A percentile compares a stretch with the other conserved stretches of the same genome.
phyloP scores from a whole-genome alignment of 2,888 invertebrate species.

The Cataglyphis albicans region DNA sequence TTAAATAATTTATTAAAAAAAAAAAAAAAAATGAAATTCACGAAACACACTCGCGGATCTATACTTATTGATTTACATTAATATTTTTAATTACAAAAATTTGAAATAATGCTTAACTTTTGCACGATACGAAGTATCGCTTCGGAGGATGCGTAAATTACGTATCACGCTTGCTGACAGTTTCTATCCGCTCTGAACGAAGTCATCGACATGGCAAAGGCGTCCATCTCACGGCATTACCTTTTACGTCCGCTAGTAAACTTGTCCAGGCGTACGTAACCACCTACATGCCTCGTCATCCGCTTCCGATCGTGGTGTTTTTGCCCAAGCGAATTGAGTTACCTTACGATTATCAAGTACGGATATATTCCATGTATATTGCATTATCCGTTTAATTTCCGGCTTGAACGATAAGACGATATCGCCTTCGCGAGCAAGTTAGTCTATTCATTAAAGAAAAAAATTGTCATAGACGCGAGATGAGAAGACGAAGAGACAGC shows the following conservation, averaged over 20 bases:
- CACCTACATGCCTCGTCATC: slow-evolving; percentile 49
- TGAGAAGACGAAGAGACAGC: slow-evolving; percentile 13
- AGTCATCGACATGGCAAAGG: slow-evolving; percentile 41
- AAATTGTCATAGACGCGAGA: slow-evolving; percentile 19
- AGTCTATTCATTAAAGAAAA: slow-evolving; percentile 9
- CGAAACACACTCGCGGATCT: not conserved
- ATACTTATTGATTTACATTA: not conserved
- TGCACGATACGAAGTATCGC: not conserved
- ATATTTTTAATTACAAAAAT: not conserved
- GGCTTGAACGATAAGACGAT: slow-evolving; percentile 43
- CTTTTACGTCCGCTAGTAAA: slow-evolving; percentile 45
- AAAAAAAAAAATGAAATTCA: not conserved
- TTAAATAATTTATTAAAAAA: not conserved
- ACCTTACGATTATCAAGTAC: slow-evolving; percentile 61
- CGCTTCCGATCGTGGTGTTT: slow-evolving; percentile 56
- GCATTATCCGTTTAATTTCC: slow-evolving; percentile 69
- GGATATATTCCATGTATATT: slow-evolving; percentile 30
- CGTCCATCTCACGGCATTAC: slow-evolving; percentile 37
- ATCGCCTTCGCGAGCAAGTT: not conserved
- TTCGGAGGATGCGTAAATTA: not conserved
- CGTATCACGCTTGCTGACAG: slow-evolving; percentile 7
- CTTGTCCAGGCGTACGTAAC: slow-evolving; percentile 37
- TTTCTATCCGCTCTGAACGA: slow-evolving; percentile 7
- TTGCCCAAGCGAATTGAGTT: slow-evolving; percentile 54
- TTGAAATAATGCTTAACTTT: not conserved